Conservation (phyloP, 2,113 vertebrate genomes). For the Vulpes lagopus region DNA sequence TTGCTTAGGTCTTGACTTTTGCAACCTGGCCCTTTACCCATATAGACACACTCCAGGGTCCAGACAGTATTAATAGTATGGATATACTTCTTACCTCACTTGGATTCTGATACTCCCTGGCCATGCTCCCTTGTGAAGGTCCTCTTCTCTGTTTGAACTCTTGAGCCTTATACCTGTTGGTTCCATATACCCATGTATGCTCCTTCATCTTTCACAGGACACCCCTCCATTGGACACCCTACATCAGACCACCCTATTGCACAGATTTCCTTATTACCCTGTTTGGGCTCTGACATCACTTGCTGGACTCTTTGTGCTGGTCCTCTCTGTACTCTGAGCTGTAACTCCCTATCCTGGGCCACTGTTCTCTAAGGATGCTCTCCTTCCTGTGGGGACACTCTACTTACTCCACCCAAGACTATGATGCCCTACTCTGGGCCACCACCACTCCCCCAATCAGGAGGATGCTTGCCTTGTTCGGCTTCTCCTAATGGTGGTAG, state of each 20-base stretch:
- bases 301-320: background rate
- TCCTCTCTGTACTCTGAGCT: background rate
- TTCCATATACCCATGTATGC: background rate
- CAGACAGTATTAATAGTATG: background rate
- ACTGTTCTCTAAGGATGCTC: background rate
- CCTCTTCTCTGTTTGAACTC: background rate
- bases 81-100: background rate
- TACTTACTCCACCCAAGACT: background rate
- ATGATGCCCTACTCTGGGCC: background rate
- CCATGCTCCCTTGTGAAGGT: background rate
- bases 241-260: background rate
- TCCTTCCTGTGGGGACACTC: background rate
- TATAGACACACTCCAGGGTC: background rate
- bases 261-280: background rate
- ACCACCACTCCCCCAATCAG: accelerated
- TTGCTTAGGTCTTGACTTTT: background rate
- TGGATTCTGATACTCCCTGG: background rate
- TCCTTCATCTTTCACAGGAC: background rate
- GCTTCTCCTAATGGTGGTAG: background rate
- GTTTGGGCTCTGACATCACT: background rate
- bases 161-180: background rate
- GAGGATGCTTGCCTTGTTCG: background rate
- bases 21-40: background rate
- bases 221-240: background rate
- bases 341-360: background rate